Evolutionary conservation across 2,797 vertebrate genomes (phyloP).

Genomic region (Ambastaia sidthimunki): DNA sequence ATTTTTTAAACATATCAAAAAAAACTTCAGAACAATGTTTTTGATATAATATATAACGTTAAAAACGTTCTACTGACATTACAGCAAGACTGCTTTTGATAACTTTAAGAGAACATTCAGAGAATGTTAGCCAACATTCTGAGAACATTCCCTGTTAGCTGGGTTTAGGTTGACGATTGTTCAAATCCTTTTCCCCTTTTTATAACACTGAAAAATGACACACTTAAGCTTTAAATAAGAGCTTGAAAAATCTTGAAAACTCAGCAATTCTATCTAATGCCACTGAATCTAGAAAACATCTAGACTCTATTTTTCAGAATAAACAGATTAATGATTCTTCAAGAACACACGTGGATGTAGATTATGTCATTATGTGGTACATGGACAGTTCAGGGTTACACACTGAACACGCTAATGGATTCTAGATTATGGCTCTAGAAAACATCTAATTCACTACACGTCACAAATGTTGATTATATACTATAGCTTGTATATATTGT

Average conservation of each 20-base stretch:
- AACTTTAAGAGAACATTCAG: too few species aligned
- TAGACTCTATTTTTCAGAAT: neutral
- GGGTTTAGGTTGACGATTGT: too few species aligned
- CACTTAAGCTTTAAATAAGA: neutral
- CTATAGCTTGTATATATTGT: conserved; percentile 2
- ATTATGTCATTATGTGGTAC: neutral
- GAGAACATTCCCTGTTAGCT: too few species aligned
- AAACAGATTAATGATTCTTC: neutral
- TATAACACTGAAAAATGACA: neutral
- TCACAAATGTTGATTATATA: conserved; percentile 15
- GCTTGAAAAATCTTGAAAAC: neutral
- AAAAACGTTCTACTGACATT: too few species aligned
- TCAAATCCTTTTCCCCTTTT: neutral
- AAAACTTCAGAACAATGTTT: too few species aligned
- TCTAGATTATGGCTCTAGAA: neutral
- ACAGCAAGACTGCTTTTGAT: too few species aligned
- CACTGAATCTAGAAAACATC: neutral
- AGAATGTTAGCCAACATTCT: too few species aligned
- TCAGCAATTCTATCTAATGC: neutral
- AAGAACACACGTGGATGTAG: neutral
- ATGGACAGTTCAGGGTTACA: neutral
- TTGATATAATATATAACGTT: too few species aligned
- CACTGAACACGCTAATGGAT: neutral
- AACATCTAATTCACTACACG: conserved; percentile 17
- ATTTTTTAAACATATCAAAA: too few species aligned